phyloP scores from a whole-genome alignment of 1,140 invertebrate species.

The Acromyrmex charruanus region DNA sequence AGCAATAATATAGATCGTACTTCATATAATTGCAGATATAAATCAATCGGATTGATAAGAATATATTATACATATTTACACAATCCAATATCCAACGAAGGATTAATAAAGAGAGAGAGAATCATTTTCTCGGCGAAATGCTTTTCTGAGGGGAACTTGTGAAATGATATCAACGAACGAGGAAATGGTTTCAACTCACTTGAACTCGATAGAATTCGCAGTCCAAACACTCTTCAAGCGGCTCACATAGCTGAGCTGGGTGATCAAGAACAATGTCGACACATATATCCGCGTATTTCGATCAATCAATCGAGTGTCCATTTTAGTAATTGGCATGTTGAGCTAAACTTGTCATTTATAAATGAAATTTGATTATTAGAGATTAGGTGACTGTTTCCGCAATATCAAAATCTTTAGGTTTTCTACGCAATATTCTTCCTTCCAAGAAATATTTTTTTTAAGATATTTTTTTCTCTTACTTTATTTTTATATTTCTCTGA shows the following conservation, averaged over 20 bases:
- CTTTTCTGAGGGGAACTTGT: constrained; percentile 22
- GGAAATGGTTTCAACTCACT: constrained; percentile 60
- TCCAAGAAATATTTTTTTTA: neutral
- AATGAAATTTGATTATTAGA: constrained; percentile 43
- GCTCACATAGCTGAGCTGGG: constrained; percentile 12
- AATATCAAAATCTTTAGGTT: neutral
- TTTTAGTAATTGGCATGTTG: constrained; percentile 58
- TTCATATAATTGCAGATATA: neutral
- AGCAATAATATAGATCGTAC: neutral
- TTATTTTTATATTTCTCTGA: constrained; percentile 9
- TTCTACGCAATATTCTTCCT: neutral
- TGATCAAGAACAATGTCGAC: constrained; percentile 52
- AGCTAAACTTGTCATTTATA: constrained; percentile 35
- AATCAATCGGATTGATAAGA: constrained; percentile 33
- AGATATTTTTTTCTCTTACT: neutral
- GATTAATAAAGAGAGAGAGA: constrained; percentile 47
- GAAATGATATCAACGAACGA: constrained; percentile 58
- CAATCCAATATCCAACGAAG: constrained; percentile 43
- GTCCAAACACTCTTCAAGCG: constrained; percentile 46
- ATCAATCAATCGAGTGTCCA: constrained; percentile 61
- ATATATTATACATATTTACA: constrained; percentile 15
- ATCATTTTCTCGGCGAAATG: constrained; percentile 39
- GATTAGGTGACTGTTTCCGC: constrained; percentile 21
- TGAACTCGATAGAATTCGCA: constrained; percentile 58
- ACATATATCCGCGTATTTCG: constrained; percentile 52